Evolutionary conservation across 1,140 invertebrate genomes (phyloP).

Genomic region (Mylabris phalerata): DNA sequence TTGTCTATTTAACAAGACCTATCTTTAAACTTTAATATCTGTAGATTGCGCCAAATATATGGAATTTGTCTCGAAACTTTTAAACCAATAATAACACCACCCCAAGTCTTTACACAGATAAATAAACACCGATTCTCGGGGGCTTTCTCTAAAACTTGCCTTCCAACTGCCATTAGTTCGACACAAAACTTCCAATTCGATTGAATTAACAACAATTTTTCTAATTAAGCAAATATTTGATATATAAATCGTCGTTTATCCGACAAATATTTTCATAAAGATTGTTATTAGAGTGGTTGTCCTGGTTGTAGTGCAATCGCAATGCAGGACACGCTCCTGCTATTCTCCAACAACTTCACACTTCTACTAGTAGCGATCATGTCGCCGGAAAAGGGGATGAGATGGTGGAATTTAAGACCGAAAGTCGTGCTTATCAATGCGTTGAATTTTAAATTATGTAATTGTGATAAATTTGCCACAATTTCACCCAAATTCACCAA

Average conservation of each 20-base stretch:
- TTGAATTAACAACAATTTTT: background rate
- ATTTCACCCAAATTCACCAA: no score
- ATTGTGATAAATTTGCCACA: slow-evolving; percentile 16
- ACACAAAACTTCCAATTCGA: background rate
- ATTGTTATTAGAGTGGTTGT: background rate
- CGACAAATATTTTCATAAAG: no score
- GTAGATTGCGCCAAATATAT: background rate
- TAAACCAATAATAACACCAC: no score
- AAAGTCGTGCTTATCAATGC: slow-evolving; percentile 21
- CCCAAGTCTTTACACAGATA: no score
- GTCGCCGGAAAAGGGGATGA: slow-evolving; percentile 9
- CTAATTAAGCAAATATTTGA: background rate
- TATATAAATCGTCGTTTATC: background rate
- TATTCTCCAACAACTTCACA: slow-evolving; percentile 35
- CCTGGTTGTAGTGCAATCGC: background rate
- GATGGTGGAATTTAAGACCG: slow-evolving; percentile 11
- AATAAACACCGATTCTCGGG: no score
- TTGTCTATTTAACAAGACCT: slow-evolving; percentile 10
- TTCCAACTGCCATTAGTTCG: background rate
- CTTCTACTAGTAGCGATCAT: slow-evolving; percentile 18
- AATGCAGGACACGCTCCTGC: slow-evolving; percentile 24
- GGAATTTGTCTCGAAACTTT: background rate
- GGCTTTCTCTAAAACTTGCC: no score
- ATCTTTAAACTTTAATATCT: background rate
- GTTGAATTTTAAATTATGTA: slow-evolving; percentile 18